Percentiles rank a stretch among this genome's conserved stretches.
Conservation (phyloP, 35 echinoderm and acorn worm species). For the Apostichopus japonicus region DNA sequence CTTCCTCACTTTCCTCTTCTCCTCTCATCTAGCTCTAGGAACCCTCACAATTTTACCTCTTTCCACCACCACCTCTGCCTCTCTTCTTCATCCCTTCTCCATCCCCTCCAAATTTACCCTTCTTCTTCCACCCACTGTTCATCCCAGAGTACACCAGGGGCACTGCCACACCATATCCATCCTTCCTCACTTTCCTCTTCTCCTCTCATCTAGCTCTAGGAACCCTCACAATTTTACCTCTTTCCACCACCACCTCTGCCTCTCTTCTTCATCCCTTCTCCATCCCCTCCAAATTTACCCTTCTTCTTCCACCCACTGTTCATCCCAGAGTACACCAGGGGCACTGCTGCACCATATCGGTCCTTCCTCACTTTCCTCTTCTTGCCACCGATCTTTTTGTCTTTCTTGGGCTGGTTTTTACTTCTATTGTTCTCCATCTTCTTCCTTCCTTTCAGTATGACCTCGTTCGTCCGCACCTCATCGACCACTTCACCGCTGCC, state of each 20-base stretch:
- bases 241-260: not conserved
- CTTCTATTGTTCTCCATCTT: not conserved
- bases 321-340: conserved; percentile 26
- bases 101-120: not conserved
- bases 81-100: no score
- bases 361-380: not conserved
- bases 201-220: not conserved
- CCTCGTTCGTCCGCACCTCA: conserved; percentile 30
- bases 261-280: not conserved
- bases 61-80: not conserved
- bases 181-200: not conserved
- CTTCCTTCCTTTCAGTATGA: conserved; percentile 38
- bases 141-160: conserved; percentile 30
- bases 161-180: not conserved
- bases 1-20: not conserved
- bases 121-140: not conserved
- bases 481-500: not conserved
- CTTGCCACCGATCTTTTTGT: not conserved
- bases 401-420: conserved; percentile 31
- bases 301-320: not conserved
- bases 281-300: not conserved
- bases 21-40: not conserved
- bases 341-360: not conserved
- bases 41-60: not conserved
- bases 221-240: not conserved